These are phyloP conservation scores for Dromaius novaehollandiae DNA, from an alignment of 2,113 vertebrate genomes.

Conservation along the genomic window DNA sequence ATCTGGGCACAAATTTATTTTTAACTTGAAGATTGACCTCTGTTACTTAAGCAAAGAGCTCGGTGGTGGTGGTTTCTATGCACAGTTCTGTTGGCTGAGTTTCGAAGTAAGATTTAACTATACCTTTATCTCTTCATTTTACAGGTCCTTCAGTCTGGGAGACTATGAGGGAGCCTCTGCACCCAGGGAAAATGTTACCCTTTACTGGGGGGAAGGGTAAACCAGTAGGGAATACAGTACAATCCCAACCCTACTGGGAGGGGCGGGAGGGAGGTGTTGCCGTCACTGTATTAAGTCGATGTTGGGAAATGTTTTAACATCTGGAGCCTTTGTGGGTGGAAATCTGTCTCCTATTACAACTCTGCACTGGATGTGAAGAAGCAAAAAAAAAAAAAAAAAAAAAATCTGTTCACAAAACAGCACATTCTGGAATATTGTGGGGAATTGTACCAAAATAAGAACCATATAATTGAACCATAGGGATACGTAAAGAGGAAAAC, in stretches of 20 bases:
- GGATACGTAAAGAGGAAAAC: slow-evolving; percentile 76
- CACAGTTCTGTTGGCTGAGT: neutral
- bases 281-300: slow-evolving; percentile 87
- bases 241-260: slow-evolving; percentile 88
- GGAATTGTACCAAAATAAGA: slow-evolving; percentile 79
- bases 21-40: neutral
- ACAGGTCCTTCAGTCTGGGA: slow-evolving; percentile 89
- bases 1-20: neutral
- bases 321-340: slow-evolving; percentile 89
- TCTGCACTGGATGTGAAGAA: slow-evolving; percentile 86
- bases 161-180: slow-evolving; percentile 89
- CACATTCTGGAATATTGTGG: slow-evolving; percentile 80
- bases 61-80: neutral
- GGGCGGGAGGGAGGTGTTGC: slow-evolving; percentile 96
- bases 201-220: slow-evolving; percentile 93
- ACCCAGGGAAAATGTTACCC: slow-evolving; percentile 96
- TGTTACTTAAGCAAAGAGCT: neutral
- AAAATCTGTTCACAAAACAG: slow-evolving; percentile 76
- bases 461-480: slow-evolving; percentile 78
- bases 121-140: slow-evolving; percentile 16
- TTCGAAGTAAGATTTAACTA: neutral
- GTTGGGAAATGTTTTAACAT: slow-evolving; percentile 86
- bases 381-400: slow-evolving; percentile 77
- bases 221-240: slow-evolving; percentile 88
- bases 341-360: slow-evolving; percentile 86